Percentiles rank a stretch among this genome's conserved stretches.
Conservation (phyloP, 2,888 invertebrate genomes). For the Cosmorhoe ocellata region DNA sequence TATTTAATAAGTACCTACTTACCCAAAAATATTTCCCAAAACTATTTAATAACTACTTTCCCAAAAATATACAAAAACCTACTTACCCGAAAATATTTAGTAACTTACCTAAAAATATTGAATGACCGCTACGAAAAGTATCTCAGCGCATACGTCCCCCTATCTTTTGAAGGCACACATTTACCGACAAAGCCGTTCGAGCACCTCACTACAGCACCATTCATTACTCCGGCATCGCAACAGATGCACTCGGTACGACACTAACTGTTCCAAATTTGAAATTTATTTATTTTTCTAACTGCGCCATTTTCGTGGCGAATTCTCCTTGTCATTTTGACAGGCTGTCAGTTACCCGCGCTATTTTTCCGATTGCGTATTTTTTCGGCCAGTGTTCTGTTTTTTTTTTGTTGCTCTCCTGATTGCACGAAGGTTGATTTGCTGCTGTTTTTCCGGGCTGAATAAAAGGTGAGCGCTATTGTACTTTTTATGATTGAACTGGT, state of each 20-base stretch:
- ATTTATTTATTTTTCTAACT: conserved; percentile 30
- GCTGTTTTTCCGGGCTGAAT: conserved; percentile 30
- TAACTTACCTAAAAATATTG: too few relatives aligned
- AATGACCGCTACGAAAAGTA: conserved; percentile 43
- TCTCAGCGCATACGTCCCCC: conserved; percentile 56
- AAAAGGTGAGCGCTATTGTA: conserved; percentile 39
- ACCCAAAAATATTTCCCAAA: too few relatives aligned
- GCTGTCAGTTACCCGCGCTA: conserved; percentile 56
- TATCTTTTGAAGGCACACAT: conserved; percentile 69
- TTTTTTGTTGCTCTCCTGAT: conserved; percentile 35
- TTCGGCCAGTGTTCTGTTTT: conserved; percentile 42
- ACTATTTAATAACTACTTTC: too few relatives aligned
- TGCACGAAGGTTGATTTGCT: conserved; percentile 39
- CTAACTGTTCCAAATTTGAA: conserved; percentile 28
- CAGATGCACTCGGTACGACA: conserved; percentile 70
- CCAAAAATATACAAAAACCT: too few relatives aligned
- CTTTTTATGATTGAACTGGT: conserved; percentile 27
- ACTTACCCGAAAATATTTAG: too few relatives aligned
- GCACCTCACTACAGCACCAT: conserved; percentile 71
- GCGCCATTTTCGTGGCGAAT: conserved; percentile 26
- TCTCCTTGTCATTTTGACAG: conserved; percentile 41
- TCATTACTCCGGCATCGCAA: conserved; percentile 71
- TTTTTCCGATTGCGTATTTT: conserved; percentile 46
- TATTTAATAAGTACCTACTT: too few relatives aligned
- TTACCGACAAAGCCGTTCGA: conserved; percentile 74